phyloP scores from a whole-genome alignment of 64 coral and sea anemone species.

The Astreopora myriophthalma region DNA sequence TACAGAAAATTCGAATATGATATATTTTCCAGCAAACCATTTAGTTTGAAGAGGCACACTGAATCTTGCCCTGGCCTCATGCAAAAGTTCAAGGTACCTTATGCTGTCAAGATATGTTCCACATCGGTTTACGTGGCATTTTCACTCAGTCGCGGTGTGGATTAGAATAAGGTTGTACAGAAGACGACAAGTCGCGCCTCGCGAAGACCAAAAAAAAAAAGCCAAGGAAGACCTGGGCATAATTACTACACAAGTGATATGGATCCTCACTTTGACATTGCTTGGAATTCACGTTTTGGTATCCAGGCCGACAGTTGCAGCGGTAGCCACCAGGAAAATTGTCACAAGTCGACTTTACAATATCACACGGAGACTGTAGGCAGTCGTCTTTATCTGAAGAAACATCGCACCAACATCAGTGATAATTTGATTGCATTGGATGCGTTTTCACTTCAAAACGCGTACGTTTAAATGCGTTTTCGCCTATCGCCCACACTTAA shows the following conservation, averaged over 20 bases:
- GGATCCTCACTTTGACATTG: slow-evolving; percentile 26
- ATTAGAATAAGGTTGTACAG: too few relatives aligned
- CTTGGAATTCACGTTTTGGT: background rate
- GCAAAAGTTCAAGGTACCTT: too few relatives aligned
- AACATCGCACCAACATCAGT: background rate
- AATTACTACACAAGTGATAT: too few relatives aligned
- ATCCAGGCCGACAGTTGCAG: slow-evolving; percentile 30
- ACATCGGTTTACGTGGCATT: too few relatives aligned
- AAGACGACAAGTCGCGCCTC: background rate
- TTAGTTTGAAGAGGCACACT: too few relatives aligned
- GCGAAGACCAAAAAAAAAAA: background rate
- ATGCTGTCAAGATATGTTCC: too few relatives aligned
- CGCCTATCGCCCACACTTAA: too few relatives aligned
- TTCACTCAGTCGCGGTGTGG: too few relatives aligned
- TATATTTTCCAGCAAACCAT: too few relatives aligned
- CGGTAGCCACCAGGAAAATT: background rate
- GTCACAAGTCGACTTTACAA: background rate
- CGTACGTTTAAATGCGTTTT: background rate
- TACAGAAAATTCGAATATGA: too few relatives aligned
- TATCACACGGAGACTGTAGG: background rate
- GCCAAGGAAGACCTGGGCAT: too few relatives aligned
- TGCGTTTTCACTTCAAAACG: background rate
- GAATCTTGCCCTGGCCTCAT: too few relatives aligned
- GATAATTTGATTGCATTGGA: background rate
- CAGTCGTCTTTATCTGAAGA: slow-evolving; percentile 64